Percentiles rank a stretch among this genome's conserved stretches.
Conservation (phyloP, 2,888 invertebrate genomes). For the Cheilosia pagana region DNA sequence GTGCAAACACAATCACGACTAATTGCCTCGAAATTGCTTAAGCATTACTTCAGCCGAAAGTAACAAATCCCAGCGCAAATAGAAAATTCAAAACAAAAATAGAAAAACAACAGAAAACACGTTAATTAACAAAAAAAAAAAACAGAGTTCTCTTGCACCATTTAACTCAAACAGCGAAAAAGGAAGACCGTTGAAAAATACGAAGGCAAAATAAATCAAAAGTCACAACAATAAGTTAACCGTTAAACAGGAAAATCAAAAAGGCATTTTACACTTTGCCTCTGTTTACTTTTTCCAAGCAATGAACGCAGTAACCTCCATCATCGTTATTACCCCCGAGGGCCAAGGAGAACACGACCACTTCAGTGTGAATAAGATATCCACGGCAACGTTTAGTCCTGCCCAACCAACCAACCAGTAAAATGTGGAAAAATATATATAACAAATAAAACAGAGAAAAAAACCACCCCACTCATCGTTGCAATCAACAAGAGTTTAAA, state of each 20-base stretch:
- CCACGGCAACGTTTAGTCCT: slow-evolving; percentile 16
- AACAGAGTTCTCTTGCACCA: slow-evolving; percentile 8
- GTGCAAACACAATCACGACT: slow-evolving; percentile 24
- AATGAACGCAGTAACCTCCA: slow-evolving; percentile 61
- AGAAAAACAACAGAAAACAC: slow-evolving; percentile 34
- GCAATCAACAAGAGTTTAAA: slow-evolving; percentile 74
- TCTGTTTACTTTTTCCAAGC: slow-evolving; percentile 66
- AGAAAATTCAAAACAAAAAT: background rate
- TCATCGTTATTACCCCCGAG: slow-evolving; percentile 44
- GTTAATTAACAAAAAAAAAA: slow-evolving; percentile 45
- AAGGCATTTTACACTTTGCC: slow-evolving; percentile 69
- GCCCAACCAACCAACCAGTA: background rate
- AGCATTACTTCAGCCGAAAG: slow-evolving; percentile 17
- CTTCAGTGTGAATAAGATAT: slow-evolving; percentile 56
- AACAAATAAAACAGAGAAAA: slow-evolving; percentile 24
- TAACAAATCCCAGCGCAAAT: slow-evolving; percentile 18
- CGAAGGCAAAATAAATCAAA: slow-evolving; percentile 62
- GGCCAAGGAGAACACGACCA: slow-evolving; percentile 41
- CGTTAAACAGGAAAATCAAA: slow-evolving; percentile 70
- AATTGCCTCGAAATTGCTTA: slow-evolving; percentile 36
- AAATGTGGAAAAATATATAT: slow-evolving; percentile 7
- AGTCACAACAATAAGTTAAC: slow-evolving; percentile 73
- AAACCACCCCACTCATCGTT: slow-evolving; percentile 18
- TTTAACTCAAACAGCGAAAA: slow-evolving; percentile 10
- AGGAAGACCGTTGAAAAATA: background rate